Percentiles rank a stretch among this genome's conserved stretches.
Evolutionary conservation across 2,888 invertebrate genomes (phyloP).

Genomic region (Coelinius sp.): DNA sequence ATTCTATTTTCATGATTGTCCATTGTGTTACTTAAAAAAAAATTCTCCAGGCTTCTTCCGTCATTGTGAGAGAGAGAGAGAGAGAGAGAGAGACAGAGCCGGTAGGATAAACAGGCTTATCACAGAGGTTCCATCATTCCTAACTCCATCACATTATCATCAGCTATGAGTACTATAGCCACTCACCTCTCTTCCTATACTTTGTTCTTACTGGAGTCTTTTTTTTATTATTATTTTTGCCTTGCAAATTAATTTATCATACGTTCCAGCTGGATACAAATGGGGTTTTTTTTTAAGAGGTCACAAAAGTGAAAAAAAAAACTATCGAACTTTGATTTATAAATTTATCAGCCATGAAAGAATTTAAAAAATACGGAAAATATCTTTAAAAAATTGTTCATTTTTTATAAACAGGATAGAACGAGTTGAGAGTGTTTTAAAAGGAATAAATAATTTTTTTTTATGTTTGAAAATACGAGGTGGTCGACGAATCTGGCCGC

Average conservation of each 20-base stretch:
- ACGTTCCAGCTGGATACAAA: slow-evolving; percentile 4
- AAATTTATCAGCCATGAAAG: no score
- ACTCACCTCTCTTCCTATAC: slow-evolving; percentile 26
- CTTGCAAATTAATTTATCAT: slow-evolving; percentile 33
- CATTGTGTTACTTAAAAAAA: slow-evolving; percentile 8
- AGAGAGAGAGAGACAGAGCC: no score
- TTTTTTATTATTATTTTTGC: slow-evolving; percentile 14
- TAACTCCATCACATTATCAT: neutral
- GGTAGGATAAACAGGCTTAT: slow-evolving; percentile 14
- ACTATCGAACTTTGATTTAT: no score
- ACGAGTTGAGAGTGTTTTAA: no score
- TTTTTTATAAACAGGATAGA: no score
- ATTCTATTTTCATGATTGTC: slow-evolving; percentile 14
- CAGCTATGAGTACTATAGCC: slow-evolving; percentile 8
- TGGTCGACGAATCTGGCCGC: no score
- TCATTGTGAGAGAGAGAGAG: neutral
- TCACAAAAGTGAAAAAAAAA: no score
- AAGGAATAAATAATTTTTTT: no score
- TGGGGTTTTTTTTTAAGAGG: neutral
- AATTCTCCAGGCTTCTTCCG: neutral
- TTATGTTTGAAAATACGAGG: no score
- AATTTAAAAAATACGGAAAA: no score
- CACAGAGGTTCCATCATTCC: slow-evolving; percentile 4
- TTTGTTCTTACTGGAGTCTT: slow-evolving; percentile 20
- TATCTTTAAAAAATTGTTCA: no score